Conservation (phyloP, 2,888 invertebrate species). For the Limnephilus marmoratus region DNA sequence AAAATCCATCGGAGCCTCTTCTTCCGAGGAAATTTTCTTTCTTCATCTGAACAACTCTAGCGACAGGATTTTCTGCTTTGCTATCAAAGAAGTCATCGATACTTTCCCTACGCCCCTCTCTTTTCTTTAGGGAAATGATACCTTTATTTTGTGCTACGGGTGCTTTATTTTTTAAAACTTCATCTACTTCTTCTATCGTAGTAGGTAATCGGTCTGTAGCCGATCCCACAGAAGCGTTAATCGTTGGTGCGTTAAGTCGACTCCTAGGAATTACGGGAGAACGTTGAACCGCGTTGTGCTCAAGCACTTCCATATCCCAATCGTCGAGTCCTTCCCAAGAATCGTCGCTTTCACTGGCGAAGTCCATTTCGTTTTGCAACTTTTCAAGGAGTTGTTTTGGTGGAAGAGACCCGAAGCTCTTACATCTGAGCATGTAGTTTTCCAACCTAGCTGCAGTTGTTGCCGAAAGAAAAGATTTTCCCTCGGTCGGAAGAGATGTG, state of each 20-base stretch:
- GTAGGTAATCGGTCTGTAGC: slow-evolving; percentile 45
- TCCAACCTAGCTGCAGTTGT: slow-evolving; percentile 72
- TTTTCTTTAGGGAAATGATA: slow-evolving; percentile 51
- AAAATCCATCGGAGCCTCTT: slow-evolving; percentile 63
- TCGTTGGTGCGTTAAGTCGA: slow-evolving; percentile 43
- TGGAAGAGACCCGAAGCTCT: slow-evolving; percentile 74
- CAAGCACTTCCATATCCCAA: slow-evolving; percentile 74
- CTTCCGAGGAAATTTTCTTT: slow-evolving; percentile 56
- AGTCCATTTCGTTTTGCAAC: slow-evolving; percentile 68
- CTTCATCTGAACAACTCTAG: slow-evolving; percentile 33
- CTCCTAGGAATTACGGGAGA: slow-evolving; percentile 60
- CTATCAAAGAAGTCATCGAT: slow-evolving; percentile 65
- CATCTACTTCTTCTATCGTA: slow-evolving; percentile 60
- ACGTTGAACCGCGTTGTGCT: slow-evolving; percentile 71
- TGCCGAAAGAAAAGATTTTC: slow-evolving; percentile 68
- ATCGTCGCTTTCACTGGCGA: slow-evolving; percentile 73
- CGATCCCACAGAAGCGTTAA: neutral
- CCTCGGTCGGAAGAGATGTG: slow-evolving; percentile 69
- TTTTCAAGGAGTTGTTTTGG: slow-evolving; percentile 72
- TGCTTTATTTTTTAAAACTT: slow-evolving; percentile 42
- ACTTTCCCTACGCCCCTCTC: slow-evolving; percentile 61
- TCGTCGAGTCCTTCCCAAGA: slow-evolving; percentile 74
- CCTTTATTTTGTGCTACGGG: slow-evolving; percentile 34
- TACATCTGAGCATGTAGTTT: slow-evolving; percentile 73
- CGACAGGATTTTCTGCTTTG: slow-evolving; percentile 56